Conservation (phyloP, 2,113 vertebrate species). For the Leptobrachium leishanense region DNA sequence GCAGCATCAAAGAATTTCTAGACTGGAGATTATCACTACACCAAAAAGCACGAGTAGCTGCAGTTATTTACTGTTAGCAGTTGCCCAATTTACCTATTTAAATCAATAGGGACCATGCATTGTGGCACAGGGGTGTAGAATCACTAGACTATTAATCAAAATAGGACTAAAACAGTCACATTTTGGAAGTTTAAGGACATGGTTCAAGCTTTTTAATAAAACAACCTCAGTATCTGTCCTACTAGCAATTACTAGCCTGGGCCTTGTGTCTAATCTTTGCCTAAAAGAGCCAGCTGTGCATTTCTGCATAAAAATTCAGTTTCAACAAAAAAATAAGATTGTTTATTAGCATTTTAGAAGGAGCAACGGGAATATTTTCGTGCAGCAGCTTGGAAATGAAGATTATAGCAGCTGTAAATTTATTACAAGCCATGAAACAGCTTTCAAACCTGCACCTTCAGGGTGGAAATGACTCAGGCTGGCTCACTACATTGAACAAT, state of each 20-base stretch:
- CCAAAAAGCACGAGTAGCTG: no score
- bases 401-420: constrained; percentile 73
- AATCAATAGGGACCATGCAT: no score
- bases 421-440: constrained; percentile 73
- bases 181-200: no score
- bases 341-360: constrained; percentile 66
- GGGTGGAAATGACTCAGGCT: constrained; percentile 69
- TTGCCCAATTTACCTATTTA: no score
- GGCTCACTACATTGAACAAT: constrained; percentile 60
- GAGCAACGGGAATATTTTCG: constrained; percentile 55
- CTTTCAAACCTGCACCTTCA: constrained; percentile 70
- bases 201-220: not conserved
- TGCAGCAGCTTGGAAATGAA: constrained; percentile 64
- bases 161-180: no score
- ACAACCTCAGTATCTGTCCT: constrained; percentile 48
- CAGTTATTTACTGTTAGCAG: no score
- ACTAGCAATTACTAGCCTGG: constrained; percentile 49
- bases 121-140: no score
- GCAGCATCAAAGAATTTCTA: no score
- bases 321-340: constrained; percentile 52
- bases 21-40: no score
- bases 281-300: constrained; percentile 53
- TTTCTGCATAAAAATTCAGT: constrained; percentile 49
- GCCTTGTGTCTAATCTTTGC: constrained; percentile 46
- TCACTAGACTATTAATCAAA: no score